Evolutionary conservation across 1,140 invertebrate genomes (phyloP), one percentile per base, ranked within the genome.

Genomic region (Orussus abietinus): DNA sequence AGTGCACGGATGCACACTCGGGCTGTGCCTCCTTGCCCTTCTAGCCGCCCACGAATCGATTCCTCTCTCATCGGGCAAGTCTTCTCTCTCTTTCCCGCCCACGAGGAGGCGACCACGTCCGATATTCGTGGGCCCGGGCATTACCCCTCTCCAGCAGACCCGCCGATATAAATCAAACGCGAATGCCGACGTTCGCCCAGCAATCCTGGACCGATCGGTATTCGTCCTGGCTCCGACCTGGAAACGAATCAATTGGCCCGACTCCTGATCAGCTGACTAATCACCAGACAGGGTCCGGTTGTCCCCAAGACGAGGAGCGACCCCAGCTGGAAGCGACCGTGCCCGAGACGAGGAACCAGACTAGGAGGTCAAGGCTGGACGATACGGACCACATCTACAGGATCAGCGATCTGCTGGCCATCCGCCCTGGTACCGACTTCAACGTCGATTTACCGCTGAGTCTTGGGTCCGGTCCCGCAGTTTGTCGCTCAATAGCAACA

Each of bases 91-190:
- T 33, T 21, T 40, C 5, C 43, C 20, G 7, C 35, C 15, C 40
- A 17, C 20, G 11, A 42, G 20, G 11, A 19, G 3, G 5, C 30
- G n/a, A 19, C 19, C 20, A 35, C 21, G 22, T 20, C n/a, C 13
- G 6, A 29, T 28, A 28, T 33, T 33, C 26, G 13, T 40, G 22
- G 22, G 20, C 19, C 37, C n/a, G n/a, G n/a, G n/a, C n/a, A n/a
- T n/a, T n/a, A n/a, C n/a, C n/a, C 19, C 25, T 17, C 31, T 33
- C 33, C 37, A 13, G 9, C 25, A 14, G 31, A 33, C 34, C 28
- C 37, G 29, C 20, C 51, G 55, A 49, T 42, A 62, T 66, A 65
- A 65, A 66, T 66, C 62, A 64, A 64, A 63, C 53, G 49, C 38
- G 34, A 37, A 35, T 21, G 42, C 42, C 42, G 38, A 48, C 56